Evolutionary conservation across 2,888 invertebrate genomes (phyloP).

Genomic region (Caenorhabditis imperialis): DNA sequence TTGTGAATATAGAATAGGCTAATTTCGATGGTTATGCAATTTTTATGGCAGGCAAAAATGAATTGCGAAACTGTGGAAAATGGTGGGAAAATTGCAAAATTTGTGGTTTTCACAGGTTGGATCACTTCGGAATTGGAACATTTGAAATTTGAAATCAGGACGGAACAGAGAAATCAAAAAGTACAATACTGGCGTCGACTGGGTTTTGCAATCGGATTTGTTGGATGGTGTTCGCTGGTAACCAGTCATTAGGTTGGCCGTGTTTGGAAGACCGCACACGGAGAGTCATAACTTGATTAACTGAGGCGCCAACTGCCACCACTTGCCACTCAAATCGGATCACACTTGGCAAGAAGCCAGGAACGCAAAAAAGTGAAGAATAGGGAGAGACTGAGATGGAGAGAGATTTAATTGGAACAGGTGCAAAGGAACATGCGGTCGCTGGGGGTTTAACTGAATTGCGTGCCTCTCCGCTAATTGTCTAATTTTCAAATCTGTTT

Average conservation of each 20-base stretch:
- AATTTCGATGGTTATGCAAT: too few relatives aligned
- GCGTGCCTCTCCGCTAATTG: background rate
- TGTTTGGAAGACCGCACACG: conserved; percentile 22
- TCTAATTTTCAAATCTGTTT: conserved; percentile 13
- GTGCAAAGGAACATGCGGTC: conserved; percentile 30
- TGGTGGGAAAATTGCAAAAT: conserved; percentile 21
- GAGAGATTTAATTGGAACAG: conserved; percentile 18
- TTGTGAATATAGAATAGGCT: too few relatives aligned
- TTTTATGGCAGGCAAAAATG: conserved; percentile 1
- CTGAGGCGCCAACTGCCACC: conserved; percentile 16
- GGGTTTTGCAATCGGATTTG: conserved; percentile 45
- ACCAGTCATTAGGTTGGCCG: conserved; percentile 43
- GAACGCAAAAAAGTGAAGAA: background rate
- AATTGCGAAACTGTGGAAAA: background rate
- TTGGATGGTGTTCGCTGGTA: conserved; percentile 22
- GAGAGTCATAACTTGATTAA: conserved; percentile 43
- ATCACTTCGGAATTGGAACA: too few relatives aligned
- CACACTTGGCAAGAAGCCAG: background rate
- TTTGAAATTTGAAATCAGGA: background rate
- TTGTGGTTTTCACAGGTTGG: too few relatives aligned
- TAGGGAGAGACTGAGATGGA: background rate
- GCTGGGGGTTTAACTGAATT: conserved; percentile 35
- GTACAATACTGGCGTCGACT: conserved; percentile 8
- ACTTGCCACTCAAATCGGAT: conserved; percentile 14
- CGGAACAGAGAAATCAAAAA: conserved; percentile 7